A percentile compares a stretch with the other conserved stretches of the same genome.
These are phyloP conservation scores for Ptychochromis oligacanthus DNA, from an alignment of 2,113 vertebrate species.

Conservation along the genomic window DNA sequence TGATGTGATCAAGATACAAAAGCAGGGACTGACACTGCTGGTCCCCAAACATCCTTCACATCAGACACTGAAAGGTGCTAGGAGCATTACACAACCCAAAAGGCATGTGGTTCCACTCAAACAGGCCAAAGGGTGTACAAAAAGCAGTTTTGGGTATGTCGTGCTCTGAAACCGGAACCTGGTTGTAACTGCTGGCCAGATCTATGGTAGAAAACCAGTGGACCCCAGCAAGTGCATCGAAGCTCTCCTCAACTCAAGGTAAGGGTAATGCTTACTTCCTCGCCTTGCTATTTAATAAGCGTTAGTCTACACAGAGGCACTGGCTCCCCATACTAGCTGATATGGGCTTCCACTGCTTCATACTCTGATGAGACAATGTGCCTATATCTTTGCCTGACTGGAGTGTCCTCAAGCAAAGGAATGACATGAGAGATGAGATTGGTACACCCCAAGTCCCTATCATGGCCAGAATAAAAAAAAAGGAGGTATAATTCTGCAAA, in stretches of 20 bases:
- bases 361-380: background rate
- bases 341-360: background rate
- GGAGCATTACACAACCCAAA: background rate
- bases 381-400: background rate
- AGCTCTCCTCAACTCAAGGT: too few relatives aligned
- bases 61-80: background rate
- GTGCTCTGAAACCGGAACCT: too few relatives aligned
- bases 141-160: too few relatives aligned
- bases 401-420: background rate
- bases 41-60: background rate
- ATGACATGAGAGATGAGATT: background rate
- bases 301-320: background rate
- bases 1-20: too few relatives aligned
- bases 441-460: background rate
- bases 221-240: too few relatives aligned
- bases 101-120: background rate
- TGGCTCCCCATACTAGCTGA: background rate
- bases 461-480: background rate
- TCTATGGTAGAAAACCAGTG: too few relatives aligned
- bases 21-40: too few relatives aligned
- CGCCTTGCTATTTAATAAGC: background rate
- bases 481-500: background rate
- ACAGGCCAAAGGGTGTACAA: background rate
- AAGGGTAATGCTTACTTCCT: too few relatives aligned
- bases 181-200: too few relatives aligned